phyloP scores from a whole-genome alignment of 2,797 vertebrate genomes.

The Trachops cirrhosus region DNA sequence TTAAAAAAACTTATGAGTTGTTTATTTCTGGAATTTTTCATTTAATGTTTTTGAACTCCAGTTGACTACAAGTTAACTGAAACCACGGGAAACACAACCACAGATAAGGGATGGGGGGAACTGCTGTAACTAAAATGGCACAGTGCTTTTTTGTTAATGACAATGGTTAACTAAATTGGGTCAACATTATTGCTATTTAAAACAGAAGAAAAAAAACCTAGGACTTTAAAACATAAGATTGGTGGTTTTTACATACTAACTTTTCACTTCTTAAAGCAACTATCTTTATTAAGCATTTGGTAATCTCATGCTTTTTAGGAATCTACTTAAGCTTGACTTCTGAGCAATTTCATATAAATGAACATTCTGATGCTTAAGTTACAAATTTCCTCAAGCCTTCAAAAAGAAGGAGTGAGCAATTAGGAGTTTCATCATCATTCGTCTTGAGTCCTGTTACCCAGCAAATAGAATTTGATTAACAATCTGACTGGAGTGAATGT shows the following conservation, averaged over 20 bases:
- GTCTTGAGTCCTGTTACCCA: not conserved
- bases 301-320: not conserved
- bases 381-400: not conserved
- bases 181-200: conserved; percentile 10
- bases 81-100: not conserved
- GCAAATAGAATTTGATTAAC: not conserved
- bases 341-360: not conserved
- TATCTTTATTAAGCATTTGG: conserved; percentile 9
- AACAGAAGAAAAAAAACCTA: not conserved
- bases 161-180: not conserved
- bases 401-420: not conserved
- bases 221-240: conserved; percentile 37
- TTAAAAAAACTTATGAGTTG: not conserved
- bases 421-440: not conserved
- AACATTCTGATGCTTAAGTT: not conserved
- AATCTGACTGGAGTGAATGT: not conserved
- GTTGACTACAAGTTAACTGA: not conserved
- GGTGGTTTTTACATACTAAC: not conserved
- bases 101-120: not conserved
- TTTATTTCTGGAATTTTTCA: not conserved
- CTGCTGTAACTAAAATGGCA: not conserved
- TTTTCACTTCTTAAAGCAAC: not conserved
- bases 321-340: conserved; percentile 1
- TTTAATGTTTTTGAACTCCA: not conserved
- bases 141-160: not conserved